These are phyloP conservation scores for Tryphoninae sp. DNA, from an alignment of 2,888 invertebrate genomes.

Conservation along the genomic window DNA sequence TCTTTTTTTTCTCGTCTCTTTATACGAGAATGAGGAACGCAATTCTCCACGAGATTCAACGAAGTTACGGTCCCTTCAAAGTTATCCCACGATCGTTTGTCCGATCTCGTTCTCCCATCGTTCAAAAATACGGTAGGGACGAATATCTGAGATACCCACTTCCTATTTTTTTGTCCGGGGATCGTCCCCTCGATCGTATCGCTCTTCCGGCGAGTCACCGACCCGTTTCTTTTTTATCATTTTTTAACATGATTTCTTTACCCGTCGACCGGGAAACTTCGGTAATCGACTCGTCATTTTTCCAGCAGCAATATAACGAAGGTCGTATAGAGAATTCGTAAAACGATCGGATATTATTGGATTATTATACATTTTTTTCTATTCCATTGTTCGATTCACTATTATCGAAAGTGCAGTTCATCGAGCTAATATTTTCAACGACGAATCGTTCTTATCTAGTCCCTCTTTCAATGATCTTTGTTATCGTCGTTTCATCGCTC, in stretches of 20 bases:
- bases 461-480: no score
- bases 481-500: no score
- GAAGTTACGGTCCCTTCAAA: slow-evolving; percentile 40
- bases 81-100: slow-evolving; percentile 18
- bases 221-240: slow-evolving; percentile 16
- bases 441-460: neutral
- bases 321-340: slow-evolving; percentile 11
- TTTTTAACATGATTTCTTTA: slow-evolving; percentile 12
- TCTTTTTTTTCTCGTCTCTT: neutral
- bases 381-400: slow-evolving; percentile 16
- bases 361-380: slow-evolving; percentile 28
- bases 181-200: slow-evolving; percentile 42
- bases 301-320: neutral
- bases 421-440: neutral
- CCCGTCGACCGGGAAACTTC: neutral
- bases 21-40: neutral
- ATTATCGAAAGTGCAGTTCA: neutral
- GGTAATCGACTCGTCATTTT: slow-evolving; percentile 24
- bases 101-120: slow-evolving; percentile 33
- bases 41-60: slow-evolving; percentile 24
- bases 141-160: slow-evolving; percentile 6
- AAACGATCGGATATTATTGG: slow-evolving; percentile 40
- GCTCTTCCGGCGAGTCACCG: slow-evolving; percentile 30
- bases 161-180: slow-evolving; percentile 12
- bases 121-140: neutral